Conservation (phyloP, 92 coral and sea anemone genomes). For the Palythoa grandiflora region DNA sequence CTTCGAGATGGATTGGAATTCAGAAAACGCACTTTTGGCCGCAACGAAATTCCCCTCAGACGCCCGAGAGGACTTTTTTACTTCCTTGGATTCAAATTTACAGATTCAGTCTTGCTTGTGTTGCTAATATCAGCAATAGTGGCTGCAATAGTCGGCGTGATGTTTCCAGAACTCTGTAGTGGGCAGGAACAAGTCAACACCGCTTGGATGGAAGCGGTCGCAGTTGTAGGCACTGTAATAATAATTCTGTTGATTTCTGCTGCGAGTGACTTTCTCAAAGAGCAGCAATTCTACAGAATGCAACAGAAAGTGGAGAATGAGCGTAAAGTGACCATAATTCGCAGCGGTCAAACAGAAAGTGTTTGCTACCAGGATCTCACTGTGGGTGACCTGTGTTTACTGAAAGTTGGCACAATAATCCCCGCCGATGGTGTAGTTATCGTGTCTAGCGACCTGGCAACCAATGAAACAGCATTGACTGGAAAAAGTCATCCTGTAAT, state of each 20-base stretch:
- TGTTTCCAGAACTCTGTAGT: conserved; percentile 78
- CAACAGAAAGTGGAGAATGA: conserved; percentile 77
- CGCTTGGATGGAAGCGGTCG: conserved; percentile 97
- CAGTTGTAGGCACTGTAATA: conserved; percentile 81
- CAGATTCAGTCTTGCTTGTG: conserved; percentile 76
- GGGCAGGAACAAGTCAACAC: conserved; percentile 66
- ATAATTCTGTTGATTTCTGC: conserved; percentile 86
- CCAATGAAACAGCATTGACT: conserved; percentile 66
- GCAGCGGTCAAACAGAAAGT: conserved; percentile 66
- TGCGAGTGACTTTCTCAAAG: conserved; percentile 87
- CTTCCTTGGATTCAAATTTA: conserved; percentile 73
- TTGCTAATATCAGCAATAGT: conserved; percentile 69
- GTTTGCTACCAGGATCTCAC: conserved; percentile 67
- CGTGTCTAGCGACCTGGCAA: conserved; percentile 72
- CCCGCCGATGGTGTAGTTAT: conserved; percentile 87
- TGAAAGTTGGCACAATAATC: conserved; percentile 74
- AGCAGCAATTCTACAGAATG: conserved; percentile 81
- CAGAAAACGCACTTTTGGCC: conserved; percentile 70
- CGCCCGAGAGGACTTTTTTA: conserved; percentile 59
- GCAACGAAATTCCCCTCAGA: conserved; percentile 68
- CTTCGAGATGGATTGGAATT: conserved; percentile 65
- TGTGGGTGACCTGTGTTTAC: conserved; percentile 83
- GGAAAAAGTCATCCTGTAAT: conserved; percentile 14
- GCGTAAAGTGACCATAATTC: conserved; percentile 80
- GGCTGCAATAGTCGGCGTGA: conserved; percentile 73